These are phyloP conservation scores for Cololabis saira DNA, from an alignment of 2,113 vertebrate genomes.

Conservation along the genomic window DNA sequence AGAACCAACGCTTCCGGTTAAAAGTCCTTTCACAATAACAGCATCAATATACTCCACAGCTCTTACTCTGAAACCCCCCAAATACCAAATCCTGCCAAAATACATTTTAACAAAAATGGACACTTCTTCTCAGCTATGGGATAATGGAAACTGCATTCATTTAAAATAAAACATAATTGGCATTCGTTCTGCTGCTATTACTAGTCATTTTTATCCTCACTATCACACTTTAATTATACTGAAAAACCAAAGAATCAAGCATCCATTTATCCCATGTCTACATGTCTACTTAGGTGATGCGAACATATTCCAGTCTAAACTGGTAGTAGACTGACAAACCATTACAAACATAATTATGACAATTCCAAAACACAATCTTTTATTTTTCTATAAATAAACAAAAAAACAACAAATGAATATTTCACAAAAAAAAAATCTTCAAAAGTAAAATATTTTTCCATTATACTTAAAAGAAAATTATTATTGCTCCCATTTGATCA, in stretches of 20 bases:
- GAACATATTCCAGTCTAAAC: background rate
- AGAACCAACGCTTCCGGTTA: slow-evolving; percentile 13
- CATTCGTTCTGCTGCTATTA: no score
- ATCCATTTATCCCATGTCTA: background rate
- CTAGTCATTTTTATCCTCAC: no score
- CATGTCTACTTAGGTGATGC: background rate
- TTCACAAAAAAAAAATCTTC: background rate
- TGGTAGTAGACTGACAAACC: background rate
- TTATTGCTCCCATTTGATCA: slow-evolving; percentile 20
- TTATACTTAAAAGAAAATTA: slow-evolving; percentile 15
- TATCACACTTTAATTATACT: background rate
- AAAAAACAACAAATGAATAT: slow-evolving; percentile 27
- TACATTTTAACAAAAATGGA: no score
- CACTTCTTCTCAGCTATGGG: no score
- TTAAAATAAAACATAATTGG: no score
- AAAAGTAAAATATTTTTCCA: slow-evolving; percentile 7
- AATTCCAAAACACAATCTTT: slow-evolving; percentile 45
- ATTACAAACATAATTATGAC: slow-evolving; percentile 3
- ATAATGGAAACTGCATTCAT: no score
- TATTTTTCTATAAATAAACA: slow-evolving; percentile 72
- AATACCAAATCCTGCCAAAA: background rate
- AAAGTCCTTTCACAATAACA: slow-evolving; percentile 34
- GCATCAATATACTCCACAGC: fast-evolving
- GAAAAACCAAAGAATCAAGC: background rate
- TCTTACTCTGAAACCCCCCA: background rate